These are phyloP conservation scores for Tangara arthus DNA, from an alignment of 2,797 vertebrate genomes.

Conservation along the genomic window DNA sequence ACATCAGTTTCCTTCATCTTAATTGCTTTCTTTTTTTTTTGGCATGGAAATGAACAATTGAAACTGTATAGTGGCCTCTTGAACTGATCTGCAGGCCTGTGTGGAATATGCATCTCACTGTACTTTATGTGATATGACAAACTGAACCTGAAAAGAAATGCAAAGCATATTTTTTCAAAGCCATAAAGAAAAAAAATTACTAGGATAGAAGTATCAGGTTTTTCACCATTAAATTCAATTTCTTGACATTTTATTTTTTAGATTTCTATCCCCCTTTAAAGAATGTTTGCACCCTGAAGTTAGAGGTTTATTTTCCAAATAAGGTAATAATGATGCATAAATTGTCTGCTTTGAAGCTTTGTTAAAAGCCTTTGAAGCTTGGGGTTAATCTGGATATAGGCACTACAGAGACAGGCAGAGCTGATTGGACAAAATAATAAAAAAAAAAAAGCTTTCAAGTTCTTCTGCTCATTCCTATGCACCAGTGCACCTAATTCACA, in stretches of 20 bases:
- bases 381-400: constrained; percentile 9
- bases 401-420: neutral
- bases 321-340: neutral
- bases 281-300: neutral
- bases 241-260: neutral
- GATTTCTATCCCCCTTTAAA: neutral
- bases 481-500: constrained; percentile 2
- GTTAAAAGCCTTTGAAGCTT: constrained; percentile 41
- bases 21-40: neutral
- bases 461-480: constrained; percentile 7
- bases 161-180: neutral
- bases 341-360: constrained; percentile 25
- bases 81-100: neutral
- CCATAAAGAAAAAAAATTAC: neutral
- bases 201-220: neutral
- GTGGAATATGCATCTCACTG: neutral
- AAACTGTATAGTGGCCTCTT: neutral
- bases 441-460: neutral
- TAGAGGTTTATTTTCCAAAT: neutral
- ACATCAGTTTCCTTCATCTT: neutral
- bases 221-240: neutral
- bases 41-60: neutral
- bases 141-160: neutral
- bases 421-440: neutral
- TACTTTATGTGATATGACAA: neutral